Base-by-base conservation (phyloP, 1,140 invertebrate species). In the Drosophila pandora region DNA sequence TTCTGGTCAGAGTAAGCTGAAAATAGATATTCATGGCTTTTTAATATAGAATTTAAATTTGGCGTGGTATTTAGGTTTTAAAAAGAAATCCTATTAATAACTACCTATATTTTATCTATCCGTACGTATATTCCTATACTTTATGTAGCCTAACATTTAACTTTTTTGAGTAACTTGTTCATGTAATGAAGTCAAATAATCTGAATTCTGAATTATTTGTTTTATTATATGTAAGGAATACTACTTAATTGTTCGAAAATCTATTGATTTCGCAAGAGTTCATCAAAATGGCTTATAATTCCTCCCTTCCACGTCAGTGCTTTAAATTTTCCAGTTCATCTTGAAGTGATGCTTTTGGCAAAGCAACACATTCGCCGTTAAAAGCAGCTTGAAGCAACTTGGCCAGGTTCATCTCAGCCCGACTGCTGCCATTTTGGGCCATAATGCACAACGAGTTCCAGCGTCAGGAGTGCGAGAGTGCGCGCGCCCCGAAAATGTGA, bases 381-480 rank as follows among this genome's bases (percentile, higher is more conserved):
- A 56, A 21, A 56, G 71, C 41, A 55, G 37, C 55, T 55, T 45
- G 47, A 28, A 17, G 60, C 32, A 67, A 67, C 37, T 80, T 71
- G 53, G 65, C 43, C 65, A 70, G 57, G 41, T 71, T 58, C 67
- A 53, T 59, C 67, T 72, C 47, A 43, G 53, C 53, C 21, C 47
- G 43, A 22, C 63, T 76, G 56, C 52, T 59, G 68, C 67, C 67
- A 60, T 73, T 87, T 10, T 25, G 64, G 50, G 69, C 68, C 83
- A 80, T 85, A 85, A 87, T 85, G 82, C 83, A 85, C 74, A 85
- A 68, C 64, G 82, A 82, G 81, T 71, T 77, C 64, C 47, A 56
- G 85, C 78, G 49, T 17, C 77, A 59, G 74, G 60, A 80, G 68
- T 65, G 73, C 64, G 48, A 69, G 68, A 69, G 64, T 45, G 62